phyloP scores from a whole-genome alignment of 2,113 vertebrate species.

The Anas platyrhynchos region DNA sequence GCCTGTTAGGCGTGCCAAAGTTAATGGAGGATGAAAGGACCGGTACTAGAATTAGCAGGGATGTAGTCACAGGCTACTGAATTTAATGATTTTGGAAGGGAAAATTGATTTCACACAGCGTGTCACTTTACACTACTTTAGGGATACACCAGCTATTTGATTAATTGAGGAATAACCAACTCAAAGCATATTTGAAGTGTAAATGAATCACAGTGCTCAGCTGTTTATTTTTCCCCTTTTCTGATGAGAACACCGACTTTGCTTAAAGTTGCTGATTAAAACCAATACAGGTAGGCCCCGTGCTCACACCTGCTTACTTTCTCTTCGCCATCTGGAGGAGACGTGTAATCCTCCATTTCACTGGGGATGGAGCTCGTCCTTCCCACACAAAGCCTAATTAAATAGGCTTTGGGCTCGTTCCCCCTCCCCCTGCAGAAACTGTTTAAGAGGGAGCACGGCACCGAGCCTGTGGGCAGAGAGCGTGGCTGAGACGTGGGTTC shows the following conservation, averaged over 20 bases:
- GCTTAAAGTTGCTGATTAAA: conserved; percentile 77
- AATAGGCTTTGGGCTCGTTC: not conserved
- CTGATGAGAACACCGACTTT: conserved; percentile 73
- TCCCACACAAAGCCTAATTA: not conserved
- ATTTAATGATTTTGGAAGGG: conserved; percentile 87
- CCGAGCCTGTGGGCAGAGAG: not conserved
- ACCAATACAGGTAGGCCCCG: conserved; percentile 48
- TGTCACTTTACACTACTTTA: conserved; percentile 89
- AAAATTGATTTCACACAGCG: conserved; percentile 87
- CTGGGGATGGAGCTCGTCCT: conserved; percentile 12
- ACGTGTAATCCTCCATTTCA: not conserved
- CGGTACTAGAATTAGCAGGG: conserved; percentile 79
- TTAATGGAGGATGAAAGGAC: conserved; percentile 90
- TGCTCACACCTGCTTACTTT: conserved; percentile 67
- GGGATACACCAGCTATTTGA: conserved; percentile 86
- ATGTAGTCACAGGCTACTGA: conserved; percentile 81
- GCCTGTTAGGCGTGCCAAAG: conserved; percentile 83
- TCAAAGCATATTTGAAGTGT: conserved; percentile 87
- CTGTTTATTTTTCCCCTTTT: conserved; percentile 80
- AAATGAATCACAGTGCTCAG: conserved; percentile 81
- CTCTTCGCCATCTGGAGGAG: conserved; percentile 27
- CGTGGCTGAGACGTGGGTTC: not conserved
- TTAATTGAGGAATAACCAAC: conserved; percentile 86
- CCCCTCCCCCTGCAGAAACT: not conserved
- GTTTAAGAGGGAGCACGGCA: not conserved